Conservation (phyloP, 2,888 invertebrate genomes). For the Nomada hirtipes region DNA sequence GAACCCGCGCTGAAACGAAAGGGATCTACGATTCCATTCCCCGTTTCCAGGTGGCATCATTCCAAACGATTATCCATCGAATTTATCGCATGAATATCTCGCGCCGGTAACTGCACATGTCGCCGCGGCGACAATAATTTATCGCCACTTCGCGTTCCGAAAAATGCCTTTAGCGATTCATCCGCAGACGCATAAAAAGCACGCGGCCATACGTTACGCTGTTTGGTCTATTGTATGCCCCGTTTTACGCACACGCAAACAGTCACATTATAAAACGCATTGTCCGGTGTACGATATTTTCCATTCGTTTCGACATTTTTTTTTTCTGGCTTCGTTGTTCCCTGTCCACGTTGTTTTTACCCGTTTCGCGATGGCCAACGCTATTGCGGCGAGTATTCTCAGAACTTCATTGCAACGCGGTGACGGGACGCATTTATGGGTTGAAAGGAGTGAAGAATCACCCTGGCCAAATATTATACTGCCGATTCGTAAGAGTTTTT, state of each 20-base stretch:
- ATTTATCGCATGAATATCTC: constrained; percentile 67
- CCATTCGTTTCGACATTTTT: neutral
- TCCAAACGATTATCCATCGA: constrained; percentile 61
- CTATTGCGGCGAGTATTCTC: constrained; percentile 25
- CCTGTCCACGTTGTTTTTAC: neutral
- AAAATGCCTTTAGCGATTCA: constrained; percentile 74
- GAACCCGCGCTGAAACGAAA: neutral
- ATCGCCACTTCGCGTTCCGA: constrained; percentile 72
- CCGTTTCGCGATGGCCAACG: neutral
- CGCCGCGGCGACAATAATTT: constrained; percentile 64
- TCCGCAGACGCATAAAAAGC: constrained; percentile 71
- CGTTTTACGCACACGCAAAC: constrained; percentile 62
- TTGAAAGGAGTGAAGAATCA: constrained; percentile 9
- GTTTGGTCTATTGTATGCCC: constrained; percentile 47
- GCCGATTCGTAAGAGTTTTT: no score
- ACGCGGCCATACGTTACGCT: constrained; percentile 71
- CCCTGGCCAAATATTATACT: neutral
- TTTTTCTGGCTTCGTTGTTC: neutral
- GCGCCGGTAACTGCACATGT: constrained; percentile 50
- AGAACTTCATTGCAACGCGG: constrained; percentile 51
- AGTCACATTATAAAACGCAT: constrained; percentile 40
- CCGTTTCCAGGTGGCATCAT: constrained; percentile 15
- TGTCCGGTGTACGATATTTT: constrained; percentile 32
- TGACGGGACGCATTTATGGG: constrained; percentile 20
- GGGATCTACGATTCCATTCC: constrained; percentile 16